Base-by-base conservation (phyloP, 2,888 invertebrate species). In the Crioceris asparagi region DNA sequence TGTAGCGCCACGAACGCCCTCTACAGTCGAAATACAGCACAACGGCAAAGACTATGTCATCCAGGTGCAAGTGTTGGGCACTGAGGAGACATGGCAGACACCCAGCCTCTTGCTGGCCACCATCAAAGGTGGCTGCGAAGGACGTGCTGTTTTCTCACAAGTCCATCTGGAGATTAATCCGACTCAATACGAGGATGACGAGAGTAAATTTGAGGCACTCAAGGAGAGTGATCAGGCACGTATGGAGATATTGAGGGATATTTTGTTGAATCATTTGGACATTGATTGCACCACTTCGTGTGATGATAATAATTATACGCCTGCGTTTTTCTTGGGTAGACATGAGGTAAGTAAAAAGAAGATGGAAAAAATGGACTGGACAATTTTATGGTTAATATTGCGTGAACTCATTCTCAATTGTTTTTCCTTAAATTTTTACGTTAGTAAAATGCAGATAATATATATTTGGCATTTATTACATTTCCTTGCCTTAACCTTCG, bases 1-100 rank as follows among this genome's bases (percentile, higher is more conserved):
- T 1, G 53, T 63, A 26, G 62, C 64, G 0, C 62, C 63, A 3
- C 45, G 61, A 29, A 64, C 64, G 11, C 64, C 65, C 4, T 61
- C 64, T 3, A 54, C 52, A 2, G 64, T 65, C 3, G 64, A 65
- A 41, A 54, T 65, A 19, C 56, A 60, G 38, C 62, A 64, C 38
- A 57, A 55, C 38, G 79, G 78, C 34, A 72, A 73, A 40, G 70
- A 70, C 2, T 81, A 85, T 56, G 77, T 76, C 47, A 64, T 87
- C 44, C 77, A 82, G 50, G 81, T 87, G 5, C 75, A 82, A 55
- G 78, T 86, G 17, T 64, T 87, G 39, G 86, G 85, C 1, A 79
- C 80, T 0, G 87, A 87, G 54, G 86, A 87, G 60, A 87, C 85
- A 0, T 87, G 87, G 86, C 81, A 86, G 38, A 86, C 86, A 0